phyloP scores from a whole-genome alignment of 1,140 invertebrate species.

The Lethrus apterus region DNA sequence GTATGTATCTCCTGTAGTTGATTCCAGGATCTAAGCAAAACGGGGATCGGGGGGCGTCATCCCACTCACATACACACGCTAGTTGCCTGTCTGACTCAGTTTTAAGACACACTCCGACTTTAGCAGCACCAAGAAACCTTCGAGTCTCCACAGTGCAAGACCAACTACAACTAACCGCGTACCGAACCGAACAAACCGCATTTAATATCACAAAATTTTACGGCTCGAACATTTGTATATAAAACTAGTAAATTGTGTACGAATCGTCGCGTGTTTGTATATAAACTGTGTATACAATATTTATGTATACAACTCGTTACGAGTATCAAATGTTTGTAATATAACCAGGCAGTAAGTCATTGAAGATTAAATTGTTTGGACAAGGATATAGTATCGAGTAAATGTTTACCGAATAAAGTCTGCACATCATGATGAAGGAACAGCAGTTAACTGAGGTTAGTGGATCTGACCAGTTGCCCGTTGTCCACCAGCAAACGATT shows the following conservation, averaged over 20 bases:
- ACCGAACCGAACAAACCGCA: constrained; percentile 4
- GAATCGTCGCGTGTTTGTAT: constrained; percentile 36
- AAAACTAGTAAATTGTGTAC: constrained; percentile 36
- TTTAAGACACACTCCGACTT: constrained; percentile 1
- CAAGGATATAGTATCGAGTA: constrained; percentile 32
- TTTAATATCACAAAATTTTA: constrained; percentile 34
- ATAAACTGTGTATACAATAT: constrained; percentile 41
- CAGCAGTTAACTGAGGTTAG: constrained; percentile 36
- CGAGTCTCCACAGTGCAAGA: neutral
- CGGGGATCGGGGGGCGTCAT: constrained; percentile 3
- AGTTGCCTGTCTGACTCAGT: constrained; percentile 8
- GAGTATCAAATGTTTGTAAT: constrained; percentile 39
- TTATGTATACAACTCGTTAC: constrained; percentile 35
- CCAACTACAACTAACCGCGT: neutral
- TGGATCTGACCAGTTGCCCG: constrained; percentile 21
- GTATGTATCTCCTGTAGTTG: too few species aligned
- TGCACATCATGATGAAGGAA: constrained; percentile 37
- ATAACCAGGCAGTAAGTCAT: constrained; percentile 26
- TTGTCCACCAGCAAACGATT: constrained; percentile 31
- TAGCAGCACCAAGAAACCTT: neutral
- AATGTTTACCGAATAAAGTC: constrained; percentile 36
- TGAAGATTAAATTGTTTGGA: constrained; percentile 32
- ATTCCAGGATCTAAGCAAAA: too few species aligned
- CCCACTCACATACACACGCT: constrained; percentile 10
- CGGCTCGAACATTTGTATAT: constrained; percentile 34